Conservation (phyloP, 1,140 invertebrate genomes). For the Proctacanthus coquilletti region DNA sequence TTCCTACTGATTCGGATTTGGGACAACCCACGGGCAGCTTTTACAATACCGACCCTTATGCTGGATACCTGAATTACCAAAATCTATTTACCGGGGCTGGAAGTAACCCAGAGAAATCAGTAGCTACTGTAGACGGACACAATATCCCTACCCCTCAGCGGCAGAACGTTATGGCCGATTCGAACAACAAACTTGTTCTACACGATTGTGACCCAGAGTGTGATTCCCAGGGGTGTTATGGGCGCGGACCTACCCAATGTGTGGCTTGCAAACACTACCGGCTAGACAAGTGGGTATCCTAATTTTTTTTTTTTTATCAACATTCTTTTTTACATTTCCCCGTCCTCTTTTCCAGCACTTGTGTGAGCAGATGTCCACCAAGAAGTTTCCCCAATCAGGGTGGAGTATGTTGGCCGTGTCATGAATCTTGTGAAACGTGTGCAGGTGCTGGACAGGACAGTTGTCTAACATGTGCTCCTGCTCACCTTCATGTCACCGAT, state of each 20-base stretch:
- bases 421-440: conserved; percentile 70
- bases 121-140: conserved; percentile 49
- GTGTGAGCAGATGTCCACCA: conserved; percentile 63
- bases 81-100: conserved; percentile 50
- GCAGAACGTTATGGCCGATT: conserved; percentile 35
- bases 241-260: conserved; percentile 62
- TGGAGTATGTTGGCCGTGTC: conserved; percentile 63
- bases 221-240: conserved; percentile 65
- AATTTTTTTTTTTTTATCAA: conserved; percentile 4
- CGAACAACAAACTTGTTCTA: conserved; percentile 45
- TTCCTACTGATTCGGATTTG: conserved; percentile 26
- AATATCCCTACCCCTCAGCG: conserved; percentile 37
- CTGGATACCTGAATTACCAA: conserved; percentile 40
- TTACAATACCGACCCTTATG: conserved; percentile 40
- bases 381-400: conserved; percentile 61
- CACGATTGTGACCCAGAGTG: conserved; percentile 70
- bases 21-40: conserved; percentile 26
- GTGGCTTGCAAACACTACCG: conserved; percentile 62
- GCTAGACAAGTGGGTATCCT: conserved; percentile 51
- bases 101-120: conserved; percentile 47
- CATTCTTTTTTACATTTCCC: not conserved
- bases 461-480: conserved; percentile 63
- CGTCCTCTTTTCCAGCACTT: conserved; percentile 38
- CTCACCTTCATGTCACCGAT: conserved; percentile 60
- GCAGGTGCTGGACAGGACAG: conserved; percentile 67